These are phyloP conservation scores for Porites divaricata DNA, from an alignment of 92 coral and sea anemone genomes.

Conservation along the genomic window DNA sequence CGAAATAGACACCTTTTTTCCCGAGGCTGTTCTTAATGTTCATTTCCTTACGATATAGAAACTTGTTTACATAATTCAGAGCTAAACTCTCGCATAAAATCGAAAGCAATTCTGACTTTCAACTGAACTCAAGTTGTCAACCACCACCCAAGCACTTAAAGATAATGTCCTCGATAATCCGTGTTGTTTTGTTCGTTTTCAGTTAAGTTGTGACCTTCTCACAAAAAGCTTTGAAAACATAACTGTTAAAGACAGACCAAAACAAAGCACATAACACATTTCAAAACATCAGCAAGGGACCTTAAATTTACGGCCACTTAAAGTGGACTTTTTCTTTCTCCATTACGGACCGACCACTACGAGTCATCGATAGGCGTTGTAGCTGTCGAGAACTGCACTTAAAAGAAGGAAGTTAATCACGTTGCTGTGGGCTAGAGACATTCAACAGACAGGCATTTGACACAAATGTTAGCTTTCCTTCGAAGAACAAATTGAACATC, in stretches of 20 bases:
- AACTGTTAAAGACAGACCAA: neutral
- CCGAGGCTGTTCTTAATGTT: conserved; percentile 19
- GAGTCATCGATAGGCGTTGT: neutral
- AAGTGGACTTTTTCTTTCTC: neutral
- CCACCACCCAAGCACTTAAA: neutral
- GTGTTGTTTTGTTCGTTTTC: neutral
- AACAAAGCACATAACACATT: neutral
- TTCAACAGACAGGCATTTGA: conserved; percentile 14
- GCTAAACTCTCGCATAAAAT: conserved; percentile 18
- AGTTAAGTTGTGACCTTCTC: conserved; percentile 7
- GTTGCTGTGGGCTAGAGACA: neutral
- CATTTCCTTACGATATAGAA: conserved; percentile 3
- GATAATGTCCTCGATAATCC: conserved; percentile 19
- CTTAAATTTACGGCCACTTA: neutral
- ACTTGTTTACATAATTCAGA: neutral
- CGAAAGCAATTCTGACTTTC: conserved; percentile 13
- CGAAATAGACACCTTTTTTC: neutral
- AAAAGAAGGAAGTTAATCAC: conserved; percentile 7
- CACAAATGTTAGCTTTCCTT: conserved; percentile 16
- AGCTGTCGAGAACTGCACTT: neutral
- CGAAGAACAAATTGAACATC: conserved; percentile 4
- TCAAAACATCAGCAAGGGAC: neutral
- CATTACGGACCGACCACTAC: too few species aligned
- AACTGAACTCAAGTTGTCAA: neutral
- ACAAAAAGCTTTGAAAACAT: neutral